Base-by-base conservation (phyloP, 2,797 vertebrate species). In the Huso huso region DNA sequence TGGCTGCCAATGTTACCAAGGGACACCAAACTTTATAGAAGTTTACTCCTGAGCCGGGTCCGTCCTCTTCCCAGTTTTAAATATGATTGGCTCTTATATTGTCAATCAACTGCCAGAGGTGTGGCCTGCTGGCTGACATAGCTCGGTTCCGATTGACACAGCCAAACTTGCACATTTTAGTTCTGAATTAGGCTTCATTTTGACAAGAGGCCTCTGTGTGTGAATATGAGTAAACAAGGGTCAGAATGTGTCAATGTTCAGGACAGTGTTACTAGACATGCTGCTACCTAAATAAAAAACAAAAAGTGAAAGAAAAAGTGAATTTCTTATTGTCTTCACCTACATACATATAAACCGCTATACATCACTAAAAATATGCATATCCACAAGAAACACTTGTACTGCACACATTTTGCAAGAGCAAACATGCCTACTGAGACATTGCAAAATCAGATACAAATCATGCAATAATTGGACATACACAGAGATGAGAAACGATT, bases 261-360 rank as follows among this genome's bases (percentile, higher is more conserved):
- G 76, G 76, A 77, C 78, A 76, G 70, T 69, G 70, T 69, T 78
- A 77, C 83, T 68, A 73, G 79, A 81, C 67, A 73, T 77, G 79
- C 83, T 81, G 80, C 82, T 84, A 80, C 73, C 74, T 80, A 71
- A 84, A 86, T 85, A 81, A 84, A 86, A 82, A 66, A 76, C 75
- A 80, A 75, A 61, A 68, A 78, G 72, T 82, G 75, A 70, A 79
- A 18, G 18, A 18, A 18, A 18, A 18, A 75, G 57, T 6, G 23
- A 0, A 11, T 52, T n/a, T 8, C 50, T 69, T 53, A 50, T 68
- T 13, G 58, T 73, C 49, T 68, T 18, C 49, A 51, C 37, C 5
- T 37, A 37, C 37, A 37, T 37, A 37, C 37, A 37, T 37, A 37
- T 37, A 37, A 37, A 37, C 37, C 37, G 37, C 37, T 37, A 37